Evolutionary conservation across 2,113 vertebrate species (phyloP).

Genomic region (Cyanoramphus novaezelandiae): DNA sequence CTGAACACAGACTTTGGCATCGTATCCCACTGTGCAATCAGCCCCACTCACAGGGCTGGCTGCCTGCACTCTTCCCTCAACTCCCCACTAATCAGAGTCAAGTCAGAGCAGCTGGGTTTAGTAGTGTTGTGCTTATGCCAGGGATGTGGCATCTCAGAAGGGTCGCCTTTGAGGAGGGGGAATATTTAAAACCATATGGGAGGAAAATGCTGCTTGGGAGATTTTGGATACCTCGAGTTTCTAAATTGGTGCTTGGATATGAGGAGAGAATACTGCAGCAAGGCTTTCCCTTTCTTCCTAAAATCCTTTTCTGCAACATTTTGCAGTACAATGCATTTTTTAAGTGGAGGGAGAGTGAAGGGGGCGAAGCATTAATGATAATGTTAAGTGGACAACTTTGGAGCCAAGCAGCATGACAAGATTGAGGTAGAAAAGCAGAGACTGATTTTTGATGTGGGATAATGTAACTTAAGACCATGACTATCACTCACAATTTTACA

Average conservation of each 20-base stretch:
- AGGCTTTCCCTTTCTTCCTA: neutral
- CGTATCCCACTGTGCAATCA: neutral
- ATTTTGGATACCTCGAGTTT: neutral
- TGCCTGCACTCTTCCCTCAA: neutral
- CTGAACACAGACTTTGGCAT: neutral
- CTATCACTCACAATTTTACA: constrained; percentile 22
- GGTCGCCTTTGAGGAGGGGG: neutral
- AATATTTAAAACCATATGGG: neutral
- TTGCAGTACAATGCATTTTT: neutral
- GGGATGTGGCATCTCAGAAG: neutral
- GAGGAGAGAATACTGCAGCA: neutral
- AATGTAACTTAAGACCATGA: constrained; percentile 29
- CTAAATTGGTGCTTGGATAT: neutral
- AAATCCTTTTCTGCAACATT: neutral
- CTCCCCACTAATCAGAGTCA: neutral
- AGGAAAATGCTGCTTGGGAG: neutral
- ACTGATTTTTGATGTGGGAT: neutral
- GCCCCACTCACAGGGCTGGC: accelerated
- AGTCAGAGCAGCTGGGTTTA: neutral
- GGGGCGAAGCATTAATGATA: neutral
- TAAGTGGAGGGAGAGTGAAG: neutral
- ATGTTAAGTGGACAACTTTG: neutral
- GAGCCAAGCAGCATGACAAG: neutral
- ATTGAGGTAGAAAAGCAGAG: constrained; percentile 18
- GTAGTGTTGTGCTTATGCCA: neutral